Base-by-base conservation (phyloP, 2,888 invertebrate species). In the Seira ritae region DNA sequence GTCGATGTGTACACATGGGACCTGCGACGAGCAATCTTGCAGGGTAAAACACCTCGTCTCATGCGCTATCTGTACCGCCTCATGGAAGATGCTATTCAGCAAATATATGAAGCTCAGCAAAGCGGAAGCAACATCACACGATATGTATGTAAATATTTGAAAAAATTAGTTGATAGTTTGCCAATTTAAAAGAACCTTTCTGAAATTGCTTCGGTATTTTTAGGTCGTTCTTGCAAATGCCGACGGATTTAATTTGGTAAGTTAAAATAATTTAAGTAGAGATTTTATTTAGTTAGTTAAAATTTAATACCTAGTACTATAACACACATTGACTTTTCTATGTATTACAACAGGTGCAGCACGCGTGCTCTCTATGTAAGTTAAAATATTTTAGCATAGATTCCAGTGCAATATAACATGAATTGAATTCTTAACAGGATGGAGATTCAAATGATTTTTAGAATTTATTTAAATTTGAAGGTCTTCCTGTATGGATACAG, bases 1-100 rank as follows among this genome's bases (percentile, higher is more conserved):
- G 50, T 76, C 2, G 81, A 81, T 12, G 66, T 76, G 0, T 76
- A 81, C 17, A 76, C 76, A 6, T 81, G 81, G 81, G 81, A 81
- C 31, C 1, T 81, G n/a, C 37, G 81, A 0, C 23, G 31, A 0
- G 74, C 67, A 12, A 17, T 74, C 2, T 3, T 77, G 0, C 71
- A 81, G 66, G 81, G 81, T 4, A 70, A 72, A 70, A 72, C 17
- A 4, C 75, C 42, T 19, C 10, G 81, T 19, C 23, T 81, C 0
- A 50, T 81, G 22, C n/a, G 76, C 31, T 81, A 71, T 24, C 4
- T 81, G 23, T 76, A 62, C 15, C 20, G 67, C 4, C 12, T 81
- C 12, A n/a, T 81, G 22, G 81, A 81, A 23, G 67, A 81, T 22
- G 19, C 75, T 17, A 81, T 62, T 0, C 42, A 22, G 20, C 66